Evolutionary conservation across 2,113 vertebrate genomes (phyloP), one percentile per base, ranked within the genome.

Genomic region (Ceyx cyanopectus): DNA sequence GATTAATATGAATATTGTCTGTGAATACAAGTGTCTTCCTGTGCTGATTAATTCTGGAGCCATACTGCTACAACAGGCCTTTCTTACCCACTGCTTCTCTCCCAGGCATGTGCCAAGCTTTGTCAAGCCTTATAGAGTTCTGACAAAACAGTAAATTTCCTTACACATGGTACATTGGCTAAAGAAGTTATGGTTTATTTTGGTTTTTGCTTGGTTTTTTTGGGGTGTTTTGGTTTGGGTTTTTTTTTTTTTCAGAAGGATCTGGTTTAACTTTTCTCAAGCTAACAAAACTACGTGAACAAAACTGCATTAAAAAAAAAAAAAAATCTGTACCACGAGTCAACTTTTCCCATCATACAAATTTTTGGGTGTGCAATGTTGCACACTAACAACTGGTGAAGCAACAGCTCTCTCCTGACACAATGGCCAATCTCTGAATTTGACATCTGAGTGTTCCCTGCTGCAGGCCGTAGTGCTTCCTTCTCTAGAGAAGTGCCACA

Each of bases 81-180:
- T 89, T 68, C 58, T 62, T 78, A 74, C 56, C 66, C 2, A 2
- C 54, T 65, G 16, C 62, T 92, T 83, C 69, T 88, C 81, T 88
- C 83, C 83, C 78, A 87, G 37, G 91, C 62, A 78, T 84, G 69
- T 73, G 62, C 79, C 90, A 84, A 75, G 40, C 40, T 54, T 81
- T 93, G 77, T 87, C 85, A 89, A 94, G 62, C 45, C 58, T 80
- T 73, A 27, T 32, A 34, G n/a, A 68, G 58, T 48, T 94, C 78
- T 87, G 63, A 70, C 43, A 73, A 81, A 46, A 76, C 3, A 62
- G 27, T 73, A 24, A 32, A 77, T 87, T 82, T 89, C 37, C 51
- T 89, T 87, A 73, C 30, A 69, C 32, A 62, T 21, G 29, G 37
- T 82, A 69, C 40, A 26, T 20, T 58, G 74, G 32, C 70, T 89